Percentiles rank a stretch among this genome's conserved stretches.
Evolutionary conservation across 2,888 invertebrate species (phyloP).

Genomic region (Gastrophysa polygoni): DNA sequence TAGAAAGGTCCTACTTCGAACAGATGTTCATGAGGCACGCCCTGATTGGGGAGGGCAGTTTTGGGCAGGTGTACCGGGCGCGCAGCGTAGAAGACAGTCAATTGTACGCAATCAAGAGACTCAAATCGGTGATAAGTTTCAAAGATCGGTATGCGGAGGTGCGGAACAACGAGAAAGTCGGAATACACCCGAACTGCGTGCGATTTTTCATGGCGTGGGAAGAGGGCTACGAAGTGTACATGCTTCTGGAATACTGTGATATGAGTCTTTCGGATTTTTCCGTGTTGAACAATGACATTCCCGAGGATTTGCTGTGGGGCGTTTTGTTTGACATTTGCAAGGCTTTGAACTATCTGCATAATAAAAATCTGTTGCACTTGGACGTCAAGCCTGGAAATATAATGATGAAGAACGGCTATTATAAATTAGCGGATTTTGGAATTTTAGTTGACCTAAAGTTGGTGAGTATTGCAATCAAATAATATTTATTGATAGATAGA

Average conservation of each 20-base stretch:
- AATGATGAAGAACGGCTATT: conserved; percentile 68
- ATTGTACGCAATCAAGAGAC: conserved; percentile 74
- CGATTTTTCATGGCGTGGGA: conserved; percentile 75
- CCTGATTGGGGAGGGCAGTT: conserved; percentile 75
- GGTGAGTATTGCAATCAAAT: too few species aligned
- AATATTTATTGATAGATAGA: too few species aligned
- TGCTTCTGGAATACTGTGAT: conserved; percentile 74
- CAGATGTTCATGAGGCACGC: conserved; percentile 69
- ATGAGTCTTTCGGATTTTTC: conserved; percentile 66
- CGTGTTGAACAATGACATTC: conserved; percentile 62
- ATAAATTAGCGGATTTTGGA: conserved; percentile 79
- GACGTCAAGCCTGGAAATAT: conserved; percentile 83
- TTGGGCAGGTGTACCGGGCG: conserved; percentile 76
- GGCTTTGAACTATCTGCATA: conserved; percentile 72
- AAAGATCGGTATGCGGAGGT: conserved; percentile 68
- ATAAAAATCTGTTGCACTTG: conserved; percentile 70
- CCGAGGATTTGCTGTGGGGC: conserved; percentile 69
- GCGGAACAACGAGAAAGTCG: conserved; percentile 70
- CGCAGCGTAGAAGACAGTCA: conserved; percentile 68
- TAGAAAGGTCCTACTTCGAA: conserved; percentile 64
- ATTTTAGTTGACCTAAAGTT: conserved; percentile 68
- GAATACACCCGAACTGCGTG: conserved; percentile 71
- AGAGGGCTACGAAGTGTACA: conserved; percentile 69
- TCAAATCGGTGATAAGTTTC: conserved; percentile 65
- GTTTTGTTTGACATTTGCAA: conserved; percentile 68